phyloP scores from a whole-genome alignment of 2,797 vertebrate species.

The Lepilemur septentrionalis region DNA sequence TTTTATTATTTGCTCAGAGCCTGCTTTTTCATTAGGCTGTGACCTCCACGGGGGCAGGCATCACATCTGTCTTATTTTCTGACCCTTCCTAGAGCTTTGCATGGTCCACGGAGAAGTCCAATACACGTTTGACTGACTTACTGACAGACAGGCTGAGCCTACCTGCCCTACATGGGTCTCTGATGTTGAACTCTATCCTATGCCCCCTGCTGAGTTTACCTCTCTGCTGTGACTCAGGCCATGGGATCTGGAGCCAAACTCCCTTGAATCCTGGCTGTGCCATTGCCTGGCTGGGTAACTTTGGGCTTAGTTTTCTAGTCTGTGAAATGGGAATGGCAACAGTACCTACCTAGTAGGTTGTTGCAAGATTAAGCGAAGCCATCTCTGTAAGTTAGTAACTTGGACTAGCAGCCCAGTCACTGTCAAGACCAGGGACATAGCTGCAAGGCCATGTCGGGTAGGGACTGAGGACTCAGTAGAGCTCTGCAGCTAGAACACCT shows the following conservation, averaged over 20 bases:
- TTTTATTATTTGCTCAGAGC: not conserved
- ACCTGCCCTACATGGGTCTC: not conserved
- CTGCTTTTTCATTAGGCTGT: not conserved
- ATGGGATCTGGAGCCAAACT: not conserved
- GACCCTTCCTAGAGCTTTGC: not conserved
- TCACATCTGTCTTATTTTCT: not conserved
- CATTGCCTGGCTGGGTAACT: not conserved
- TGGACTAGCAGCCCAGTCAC: fast-evolving
- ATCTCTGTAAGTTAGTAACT: not conserved
- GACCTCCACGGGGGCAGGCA: not conserved
- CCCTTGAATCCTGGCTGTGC: not conserved
- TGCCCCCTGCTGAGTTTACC: not conserved
- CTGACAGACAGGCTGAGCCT: not conserved
- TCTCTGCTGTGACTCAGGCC: not conserved
- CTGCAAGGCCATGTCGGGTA: not conserved
- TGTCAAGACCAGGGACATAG: not conserved
- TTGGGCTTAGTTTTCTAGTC: not conserved
- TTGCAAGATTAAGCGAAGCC: not conserved
- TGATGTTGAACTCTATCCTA: not conserved
- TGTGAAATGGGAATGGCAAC: not conserved
- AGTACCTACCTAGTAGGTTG: not conserved
- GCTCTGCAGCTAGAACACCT: not conserved
- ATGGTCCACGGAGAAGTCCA: not conserved
- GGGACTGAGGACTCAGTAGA: not conserved
- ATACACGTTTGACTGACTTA: not conserved